Conservation (phyloP, 1,140 invertebrate genomes). For the Drosophila lowei region DNA sequence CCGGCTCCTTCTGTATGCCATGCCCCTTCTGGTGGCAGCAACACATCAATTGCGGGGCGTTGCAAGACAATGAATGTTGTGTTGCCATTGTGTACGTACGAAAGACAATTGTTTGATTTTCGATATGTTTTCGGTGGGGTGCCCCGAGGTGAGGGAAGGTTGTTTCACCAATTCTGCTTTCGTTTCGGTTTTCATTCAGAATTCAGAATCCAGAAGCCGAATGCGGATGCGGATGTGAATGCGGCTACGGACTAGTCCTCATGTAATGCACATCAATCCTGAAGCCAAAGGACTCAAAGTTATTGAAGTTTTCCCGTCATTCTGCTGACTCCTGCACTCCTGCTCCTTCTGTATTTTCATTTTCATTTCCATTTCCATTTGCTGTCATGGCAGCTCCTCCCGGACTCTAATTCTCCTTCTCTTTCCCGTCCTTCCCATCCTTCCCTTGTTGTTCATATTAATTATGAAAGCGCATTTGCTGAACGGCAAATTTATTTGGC, state of each 20-base stretch:
- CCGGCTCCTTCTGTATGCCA: conserved; percentile 10
- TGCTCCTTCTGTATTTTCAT: conserved; percentile 27
- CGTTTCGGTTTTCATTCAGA: conserved; percentile 59
- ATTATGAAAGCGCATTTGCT: conserved; percentile 78
- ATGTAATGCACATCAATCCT: conserved; percentile 74
- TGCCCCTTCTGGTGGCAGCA: conserved; percentile 21
- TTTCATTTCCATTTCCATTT: conserved; percentile 46
- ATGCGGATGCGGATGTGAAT: conserved; percentile 4
- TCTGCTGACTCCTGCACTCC: neutral
- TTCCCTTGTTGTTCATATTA: conserved; percentile 64
- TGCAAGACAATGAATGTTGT: conserved; percentile 56
- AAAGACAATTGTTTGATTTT: conserved; percentile 82
- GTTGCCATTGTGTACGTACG: conserved; percentile 27
- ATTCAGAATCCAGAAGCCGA: conserved; percentile 6
- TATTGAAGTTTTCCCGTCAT: conserved; percentile 25
- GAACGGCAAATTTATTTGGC: conserved; percentile 77
- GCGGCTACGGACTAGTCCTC: conserved; percentile 59
- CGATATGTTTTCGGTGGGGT: conserved; percentile 59
- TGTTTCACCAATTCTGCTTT: conserved; percentile 41
- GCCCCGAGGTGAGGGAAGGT: conserved; percentile 4
- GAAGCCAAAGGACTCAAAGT: conserved; percentile 24
- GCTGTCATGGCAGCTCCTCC: conserved; percentile 31
- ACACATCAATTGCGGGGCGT: conserved; percentile 63
- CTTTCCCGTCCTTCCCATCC: conserved; percentile 4
- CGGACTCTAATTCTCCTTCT: conserved; percentile 2